Evolutionary conservation across 2,888 invertebrate genomes (phyloP).

Genomic region (Drosophila vallismaia): DNA sequence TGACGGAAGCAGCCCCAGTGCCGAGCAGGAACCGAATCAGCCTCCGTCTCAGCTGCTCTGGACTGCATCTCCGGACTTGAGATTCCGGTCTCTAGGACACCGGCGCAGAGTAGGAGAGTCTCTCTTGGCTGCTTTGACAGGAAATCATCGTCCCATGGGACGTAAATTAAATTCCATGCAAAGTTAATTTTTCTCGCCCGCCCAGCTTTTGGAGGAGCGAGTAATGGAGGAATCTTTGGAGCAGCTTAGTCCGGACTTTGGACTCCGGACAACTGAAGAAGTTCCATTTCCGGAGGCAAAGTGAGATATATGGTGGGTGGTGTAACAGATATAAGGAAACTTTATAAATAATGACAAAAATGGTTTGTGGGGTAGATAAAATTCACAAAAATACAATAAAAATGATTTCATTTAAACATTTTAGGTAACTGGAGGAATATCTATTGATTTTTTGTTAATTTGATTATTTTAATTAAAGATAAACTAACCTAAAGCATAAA

Average conservation of each 20-base stretch:
- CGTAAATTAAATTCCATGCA: constrained; percentile 81
- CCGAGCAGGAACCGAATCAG: constrained; percentile 12
- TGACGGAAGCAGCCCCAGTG: constrained; percentile 76
- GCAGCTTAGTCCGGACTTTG: constrained; percentile 23
- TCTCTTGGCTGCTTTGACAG: constrained; percentile 64
- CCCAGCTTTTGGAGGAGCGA: not conserved
- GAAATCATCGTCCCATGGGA: constrained; percentile 80
- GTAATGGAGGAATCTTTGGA: not conserved
- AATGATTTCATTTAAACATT: too few species aligned
- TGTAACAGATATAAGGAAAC: constrained; percentile 20
- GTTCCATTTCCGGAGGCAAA: constrained; percentile 27
- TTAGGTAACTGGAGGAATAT: too few species aligned
- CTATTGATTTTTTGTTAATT: too few species aligned
- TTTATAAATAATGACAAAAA: constrained; percentile 19
- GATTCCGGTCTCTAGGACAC: constrained; percentile 8
- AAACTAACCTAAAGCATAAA: not conserved
- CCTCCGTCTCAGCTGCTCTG: constrained; percentile 30
- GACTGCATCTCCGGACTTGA: constrained; percentile 39
- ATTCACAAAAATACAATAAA: too few species aligned
- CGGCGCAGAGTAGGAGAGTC: constrained; percentile 18
- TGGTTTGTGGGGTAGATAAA: constrained; percentile 2
- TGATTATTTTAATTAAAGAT: too few species aligned
- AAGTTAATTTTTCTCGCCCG: constrained; percentile 68
- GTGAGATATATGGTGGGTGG: constrained; percentile 5
- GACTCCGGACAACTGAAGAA: constrained; percentile 14